A percentile compares a stretch with the other conserved stretches of the same genome.
phyloP scores from a whole-genome alignment of 2,888 invertebrate species.

The Amphiduros pacificus region DNA sequence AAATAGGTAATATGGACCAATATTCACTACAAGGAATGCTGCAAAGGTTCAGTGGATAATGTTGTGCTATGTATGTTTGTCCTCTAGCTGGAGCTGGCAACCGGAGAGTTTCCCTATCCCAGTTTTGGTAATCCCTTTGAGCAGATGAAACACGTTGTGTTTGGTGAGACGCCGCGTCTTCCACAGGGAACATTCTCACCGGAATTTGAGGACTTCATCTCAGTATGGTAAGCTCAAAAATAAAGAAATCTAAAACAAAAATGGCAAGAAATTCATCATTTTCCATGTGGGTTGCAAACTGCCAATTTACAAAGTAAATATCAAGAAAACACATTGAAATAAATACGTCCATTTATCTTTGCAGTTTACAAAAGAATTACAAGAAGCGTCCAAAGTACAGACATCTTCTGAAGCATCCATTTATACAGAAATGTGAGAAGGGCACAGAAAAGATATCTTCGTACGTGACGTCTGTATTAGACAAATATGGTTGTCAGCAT shows the following conservation, averaged over 20 bases:
- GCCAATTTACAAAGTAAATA: too few relatives aligned
- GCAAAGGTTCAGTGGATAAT: too few relatives aligned
- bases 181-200: conserved; percentile 77
- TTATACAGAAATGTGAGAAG: conserved; percentile 25
- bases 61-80: too few relatives aligned
- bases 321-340: background rate
- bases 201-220: conserved; percentile 88
- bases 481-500: background rate
- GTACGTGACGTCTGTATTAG: conserved; percentile 27
- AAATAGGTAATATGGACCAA: too few relatives aligned
- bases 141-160: conserved; percentile 95
- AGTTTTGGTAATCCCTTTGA: conserved; percentile 97
- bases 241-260: background rate
- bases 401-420: conserved; percentile 31
- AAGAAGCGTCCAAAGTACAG: conserved; percentile 30
- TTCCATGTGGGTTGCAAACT: too few relatives aligned
- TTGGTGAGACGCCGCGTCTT: conserved; percentile 84
- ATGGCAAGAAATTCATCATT: too few relatives aligned
- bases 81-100: conserved; percentile 87
- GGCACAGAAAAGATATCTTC: conserved; percentile 29
- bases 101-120: conserved; percentile 90
- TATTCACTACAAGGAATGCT: too few relatives aligned
- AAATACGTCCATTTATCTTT: conserved; percentile 38
- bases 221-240: conserved; percentile 68
- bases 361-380: conserved; percentile 77